These are phyloP conservation scores for Elanoides forficatus DNA, from an alignment of 2,113 vertebrate species.

Conservation along the genomic window DNA sequence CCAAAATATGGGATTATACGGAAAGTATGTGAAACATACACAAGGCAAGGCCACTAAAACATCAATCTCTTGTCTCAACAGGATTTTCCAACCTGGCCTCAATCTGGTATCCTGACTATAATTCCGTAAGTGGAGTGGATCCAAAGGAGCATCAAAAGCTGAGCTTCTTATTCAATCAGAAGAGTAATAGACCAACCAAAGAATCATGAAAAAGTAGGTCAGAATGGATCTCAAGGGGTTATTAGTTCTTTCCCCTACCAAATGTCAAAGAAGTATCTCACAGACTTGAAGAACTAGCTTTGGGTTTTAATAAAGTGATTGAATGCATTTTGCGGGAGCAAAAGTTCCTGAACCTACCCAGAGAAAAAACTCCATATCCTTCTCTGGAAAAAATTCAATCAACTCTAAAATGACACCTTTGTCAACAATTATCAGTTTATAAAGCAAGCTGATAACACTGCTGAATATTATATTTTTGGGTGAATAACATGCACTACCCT, in stretches of 20 bases:
- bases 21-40: conserved; percentile 33
- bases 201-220: not conserved
- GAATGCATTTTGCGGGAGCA: not conserved
- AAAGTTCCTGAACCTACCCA: not conserved
- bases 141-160: not conserved
- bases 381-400: not conserved
- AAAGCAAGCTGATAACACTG: not conserved
- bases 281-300: not conserved
- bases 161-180: not conserved
- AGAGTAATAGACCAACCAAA: not conserved
- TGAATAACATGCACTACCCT: not conserved
- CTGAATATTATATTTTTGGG: not conserved
- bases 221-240: not conserved
- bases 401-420: not conserved
- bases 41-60: not conserved
- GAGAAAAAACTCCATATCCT: not conserved
- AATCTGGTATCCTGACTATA: not conserved
- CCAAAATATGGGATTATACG: conserved; percentile 1
- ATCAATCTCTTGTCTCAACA: conserved; percentile 5
- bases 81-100: not conserved
- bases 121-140: not conserved
- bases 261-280: not conserved
- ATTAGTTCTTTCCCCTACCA: not conserved
- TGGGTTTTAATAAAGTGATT: not conserved
- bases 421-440: not conserved